Conservation (phyloP, 2,888 invertebrate species). For the Amphiduros pacificus region DNA sequence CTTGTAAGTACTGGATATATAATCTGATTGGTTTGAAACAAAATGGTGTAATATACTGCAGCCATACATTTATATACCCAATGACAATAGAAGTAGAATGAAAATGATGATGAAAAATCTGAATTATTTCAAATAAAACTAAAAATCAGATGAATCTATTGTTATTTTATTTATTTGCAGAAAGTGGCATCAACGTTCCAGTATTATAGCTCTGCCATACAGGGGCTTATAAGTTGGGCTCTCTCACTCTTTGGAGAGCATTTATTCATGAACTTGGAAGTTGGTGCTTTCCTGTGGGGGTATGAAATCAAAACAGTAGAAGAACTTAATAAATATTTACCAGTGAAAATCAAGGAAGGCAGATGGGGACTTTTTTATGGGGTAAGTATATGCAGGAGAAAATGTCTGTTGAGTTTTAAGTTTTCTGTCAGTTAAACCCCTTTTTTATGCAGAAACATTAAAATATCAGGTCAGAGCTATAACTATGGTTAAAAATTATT, state of each 20-base stretch:
- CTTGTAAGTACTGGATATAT: not conserved
- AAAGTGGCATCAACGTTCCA: not conserved
- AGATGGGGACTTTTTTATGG: not conserved
- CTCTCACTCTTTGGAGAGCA: not conserved
- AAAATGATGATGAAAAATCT: not conserved
- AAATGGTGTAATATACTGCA: not conserved
- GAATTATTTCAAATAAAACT: too few relatives aligned
- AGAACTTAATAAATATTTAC: not conserved
- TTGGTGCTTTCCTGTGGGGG: not conserved
- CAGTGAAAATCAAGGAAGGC: not conserved
- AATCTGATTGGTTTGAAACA: not conserved
- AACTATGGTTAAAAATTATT: too few relatives aligned
- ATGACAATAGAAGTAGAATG: not conserved
- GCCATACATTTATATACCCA: too few relatives aligned
- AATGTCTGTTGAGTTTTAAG: too few relatives aligned
- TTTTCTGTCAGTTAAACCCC: too few relatives aligned
- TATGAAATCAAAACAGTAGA: not conserved
- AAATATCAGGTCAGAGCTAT: too few relatives aligned
- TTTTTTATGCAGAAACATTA: too few relatives aligned
- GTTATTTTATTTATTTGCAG: not conserved
- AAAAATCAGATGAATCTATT: too few relatives aligned
- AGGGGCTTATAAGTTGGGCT: not conserved
- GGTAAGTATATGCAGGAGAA: too few relatives aligned
- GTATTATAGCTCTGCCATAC: not conserved
- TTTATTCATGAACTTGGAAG: not conserved